Evolutionary conservation across 2,113 vertebrate genomes (phyloP), one percentile per base, ranked within the genome.

Genomic region (Gopherus evgoodei): DNA sequence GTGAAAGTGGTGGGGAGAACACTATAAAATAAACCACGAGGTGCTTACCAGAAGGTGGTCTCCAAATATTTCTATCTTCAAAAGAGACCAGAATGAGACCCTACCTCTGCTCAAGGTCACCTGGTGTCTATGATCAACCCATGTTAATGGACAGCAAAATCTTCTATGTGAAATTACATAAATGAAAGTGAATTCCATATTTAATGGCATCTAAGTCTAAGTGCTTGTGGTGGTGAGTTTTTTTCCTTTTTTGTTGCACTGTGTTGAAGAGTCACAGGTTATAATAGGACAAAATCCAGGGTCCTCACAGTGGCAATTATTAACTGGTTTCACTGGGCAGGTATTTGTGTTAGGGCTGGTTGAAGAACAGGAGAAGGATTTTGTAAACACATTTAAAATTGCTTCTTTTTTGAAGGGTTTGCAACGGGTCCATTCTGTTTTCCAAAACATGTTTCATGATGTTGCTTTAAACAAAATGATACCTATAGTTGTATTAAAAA

Each of bases 361-460:
- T 92, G 90, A 95, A 94, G 92, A 57, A 44, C 13, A 75, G 57
- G 5, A 29, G 90, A 94, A 89, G n/a, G 56, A 96, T 57, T 50
- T 76, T 11, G 0, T 62, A 57, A 95, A 93, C 62, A 86, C 29
- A 83, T 83, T 95, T 86, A 85, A 62, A 91, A 96, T 86, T 2
- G 56, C 10, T 94, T 65, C 83, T 85, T 52, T 69, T 93, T 95
- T 91, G 83, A 79, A 95, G 69, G 38, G 92, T 90, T 88, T 89
- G 90, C 93, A 96, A 97, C n/a, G 65, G 44, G n/a, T 31, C 87
- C 83, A 85, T 94, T 89, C 47, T 90, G 89, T 83, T 94, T 97
- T 90, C 89, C 31, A 69, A 69, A 69, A 19, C 1, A 22, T 38
- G 38, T 35, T 69, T 69, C 65, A 69, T 38, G 17, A n/a, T 19